Conservation (phyloP, 2,797 vertebrate species). For the Clarias platycephalus region DNA sequence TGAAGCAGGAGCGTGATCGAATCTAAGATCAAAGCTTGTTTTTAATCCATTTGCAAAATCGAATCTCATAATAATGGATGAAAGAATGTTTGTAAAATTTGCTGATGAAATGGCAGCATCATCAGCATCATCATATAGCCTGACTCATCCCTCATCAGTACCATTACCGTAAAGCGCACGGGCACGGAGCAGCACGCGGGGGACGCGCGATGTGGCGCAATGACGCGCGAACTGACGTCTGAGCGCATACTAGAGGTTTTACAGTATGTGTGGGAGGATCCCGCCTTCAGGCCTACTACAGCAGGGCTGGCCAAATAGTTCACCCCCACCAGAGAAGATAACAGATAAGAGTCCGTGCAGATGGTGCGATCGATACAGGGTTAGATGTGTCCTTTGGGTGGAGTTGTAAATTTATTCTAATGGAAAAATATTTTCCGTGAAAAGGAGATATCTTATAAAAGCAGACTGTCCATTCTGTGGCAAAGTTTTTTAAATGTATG, state of each 20-base stretch:
- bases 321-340: not conserved
- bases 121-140: slow-evolving; percentile 86
- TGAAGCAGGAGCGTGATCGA: not conserved
- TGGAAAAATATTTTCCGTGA: too few relatives aligned
- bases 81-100: slow-evolving; percentile 62
- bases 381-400: slow-evolving; percentile 15
- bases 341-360: not conserved
- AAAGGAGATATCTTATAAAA: not conserved
- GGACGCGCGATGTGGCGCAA: not conserved
- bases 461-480: not conserved
- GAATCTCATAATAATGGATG: slow-evolving; percentile 55
- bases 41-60: slow-evolving; percentile 17
- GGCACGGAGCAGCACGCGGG: slow-evolving; percentile 54
- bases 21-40: not conserved
- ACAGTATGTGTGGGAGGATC: slow-evolving; percentile 20
- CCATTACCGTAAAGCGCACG: slow-evolving; percentile 77
- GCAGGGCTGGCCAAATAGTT: slow-evolving; percentile 6
- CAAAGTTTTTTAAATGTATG: too few relatives aligned
- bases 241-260: not conserved
- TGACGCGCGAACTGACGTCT: not conserved
- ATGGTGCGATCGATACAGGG: slow-evolving; percentile 34
- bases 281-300: slow-evolving; percentile 19
- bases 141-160: slow-evolving; percentile 91
- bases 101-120: slow-evolving; percentile 90
- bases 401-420: not conserved